Base-by-base conservation (phyloP, 35 echinoderm and acorn worm genomes). In the Holothuria glaberrima region DNA sequence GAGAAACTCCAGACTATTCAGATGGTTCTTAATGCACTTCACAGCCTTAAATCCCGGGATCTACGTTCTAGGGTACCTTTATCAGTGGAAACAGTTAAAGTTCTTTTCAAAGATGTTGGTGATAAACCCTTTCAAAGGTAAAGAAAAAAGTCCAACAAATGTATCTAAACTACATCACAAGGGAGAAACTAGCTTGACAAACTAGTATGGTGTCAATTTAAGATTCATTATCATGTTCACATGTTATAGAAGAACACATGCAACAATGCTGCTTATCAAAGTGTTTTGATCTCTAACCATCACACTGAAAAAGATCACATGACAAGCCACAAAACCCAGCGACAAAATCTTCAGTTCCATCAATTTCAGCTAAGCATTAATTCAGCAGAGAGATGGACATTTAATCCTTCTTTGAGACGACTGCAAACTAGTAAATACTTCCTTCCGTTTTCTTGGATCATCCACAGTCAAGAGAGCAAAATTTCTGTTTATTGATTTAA, bases 41-140 rank as follows among this genome's bases (percentile, higher is more conserved):
- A 99, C 79, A 99, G 93, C 75, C 93, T 99, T 48, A 99, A 93
- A 61, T 91, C 68, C 28, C 52, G 83, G 59, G 97, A 99, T 32
- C 76, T 99, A 5, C 71, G 89, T 52, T 90, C 93, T 31, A 90
- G 93, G 63, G 88, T 95, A 27, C 93, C 97, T 34, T 26, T 99
- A 9, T 91, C 97, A 45, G 75, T 88, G 48, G 97, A 99, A 19
- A 87, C 68, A 16, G 93, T 99, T 36, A 99, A 95, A 38, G 60
- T 78, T 24, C 56, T 99, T 5, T 99, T 89, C 82, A 76, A 91
- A 38, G 88, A 99, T 74, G 89, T 99, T 28, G 77, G 88, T 66
- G 66, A 84, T 22, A 84, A 63, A 84, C 25, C 74, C n/a, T 78
- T 78, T 50, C 21, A 12, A 31, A 84, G 80, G 80, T 84, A 84